Evolutionary conservation across 2,888 invertebrate genomes (phyloP).

Genomic region (Automeris io): DNA sequence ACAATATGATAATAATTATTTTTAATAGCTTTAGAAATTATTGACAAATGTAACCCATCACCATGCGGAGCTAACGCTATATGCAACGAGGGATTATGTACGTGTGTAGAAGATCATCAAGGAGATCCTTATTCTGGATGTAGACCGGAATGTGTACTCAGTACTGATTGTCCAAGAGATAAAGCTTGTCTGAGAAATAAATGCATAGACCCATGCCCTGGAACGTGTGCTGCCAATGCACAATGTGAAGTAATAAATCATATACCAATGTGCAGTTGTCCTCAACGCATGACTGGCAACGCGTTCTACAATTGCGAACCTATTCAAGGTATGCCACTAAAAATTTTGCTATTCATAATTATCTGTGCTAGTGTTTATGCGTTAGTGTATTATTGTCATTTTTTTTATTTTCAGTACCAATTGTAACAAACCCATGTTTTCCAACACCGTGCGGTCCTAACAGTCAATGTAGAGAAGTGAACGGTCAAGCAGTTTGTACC

Average conservation of each 20-base stretch:
- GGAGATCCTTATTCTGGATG: slow-evolving; percentile 83
- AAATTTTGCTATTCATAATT: not conserved
- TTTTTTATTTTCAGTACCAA: slow-evolving; percentile 39
- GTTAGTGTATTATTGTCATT: slow-evolving; percentile 1
- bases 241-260: slow-evolving; percentile 84
- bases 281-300: slow-evolving; percentile 82
- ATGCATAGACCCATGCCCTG: slow-evolving; percentile 82
- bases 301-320: slow-evolving; percentile 80
- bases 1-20: not conserved
- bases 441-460: slow-evolving; percentile 88
- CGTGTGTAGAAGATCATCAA: slow-evolving; percentile 78
- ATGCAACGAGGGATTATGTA: slow-evolving; percentile 76
- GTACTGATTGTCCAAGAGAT: slow-evolving; percentile 79
- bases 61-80: slow-evolving; percentile 81
- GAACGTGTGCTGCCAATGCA: slow-evolving; percentile 83
- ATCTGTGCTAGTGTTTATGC: not conserved
- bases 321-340: slow-evolving; percentile 59
- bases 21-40: slow-evolving; percentile 37
- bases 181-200: slow-evolving; percentile 82
- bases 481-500: slow-evolving; percentile 84
- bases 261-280: slow-evolving; percentile 83
- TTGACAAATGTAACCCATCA: slow-evolving; percentile 77
- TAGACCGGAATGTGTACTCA: slow-evolving; percentile 83
- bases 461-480: slow-evolving; percentile 81
- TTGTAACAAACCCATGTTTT: slow-evolving; percentile 78